Evolutionary conservation across 1,140 invertebrate genomes (phyloP).

Genomic region (Caenorhabditis latens): DNA sequence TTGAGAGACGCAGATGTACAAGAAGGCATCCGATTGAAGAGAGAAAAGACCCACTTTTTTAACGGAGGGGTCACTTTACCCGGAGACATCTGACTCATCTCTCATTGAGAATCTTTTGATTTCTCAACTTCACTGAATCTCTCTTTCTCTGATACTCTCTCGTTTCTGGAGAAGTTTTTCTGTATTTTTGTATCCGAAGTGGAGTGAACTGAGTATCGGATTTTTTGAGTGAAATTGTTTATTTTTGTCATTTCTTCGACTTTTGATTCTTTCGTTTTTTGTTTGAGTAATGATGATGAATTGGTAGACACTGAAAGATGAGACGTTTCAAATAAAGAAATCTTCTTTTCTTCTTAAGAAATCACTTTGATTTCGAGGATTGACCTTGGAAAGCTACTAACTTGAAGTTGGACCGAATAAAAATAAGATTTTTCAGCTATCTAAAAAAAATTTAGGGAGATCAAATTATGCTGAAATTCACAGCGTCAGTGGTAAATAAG

Average conservation of each 20-base stretch:
- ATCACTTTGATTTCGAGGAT: too few relatives aligned
- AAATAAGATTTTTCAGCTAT: too few relatives aligned
- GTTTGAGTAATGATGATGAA: constrained; percentile 43
- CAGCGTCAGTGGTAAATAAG: too few relatives aligned
- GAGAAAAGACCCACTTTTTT: constrained; percentile 17
- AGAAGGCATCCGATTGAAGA: neutral
- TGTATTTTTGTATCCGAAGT: neutral
- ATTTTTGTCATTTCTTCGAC: neutral
- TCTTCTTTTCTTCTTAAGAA: too few relatives aligned
- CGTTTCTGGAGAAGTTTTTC: neutral
- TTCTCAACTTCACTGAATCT: neutral
- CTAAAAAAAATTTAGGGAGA: too few relatives aligned
- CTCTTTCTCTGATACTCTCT: neutral
- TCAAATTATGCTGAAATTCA: too few relatives aligned
- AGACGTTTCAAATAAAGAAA: too few relatives aligned
- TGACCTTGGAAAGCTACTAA: too few relatives aligned
- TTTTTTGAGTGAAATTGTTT: neutral
- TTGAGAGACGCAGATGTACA: neutral
- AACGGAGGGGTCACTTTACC: neutral
- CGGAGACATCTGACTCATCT: neutral
- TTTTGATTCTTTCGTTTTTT: constrained; percentile 15
- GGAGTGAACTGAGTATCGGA: neutral
- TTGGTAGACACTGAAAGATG: too few relatives aligned
- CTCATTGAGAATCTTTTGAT: neutral
- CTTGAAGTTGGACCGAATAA: too few relatives aligned